Evolutionary conservation across 2,888 invertebrate species (phyloP).

Genomic region (Aporophyla lueneburgensis): DNA sequence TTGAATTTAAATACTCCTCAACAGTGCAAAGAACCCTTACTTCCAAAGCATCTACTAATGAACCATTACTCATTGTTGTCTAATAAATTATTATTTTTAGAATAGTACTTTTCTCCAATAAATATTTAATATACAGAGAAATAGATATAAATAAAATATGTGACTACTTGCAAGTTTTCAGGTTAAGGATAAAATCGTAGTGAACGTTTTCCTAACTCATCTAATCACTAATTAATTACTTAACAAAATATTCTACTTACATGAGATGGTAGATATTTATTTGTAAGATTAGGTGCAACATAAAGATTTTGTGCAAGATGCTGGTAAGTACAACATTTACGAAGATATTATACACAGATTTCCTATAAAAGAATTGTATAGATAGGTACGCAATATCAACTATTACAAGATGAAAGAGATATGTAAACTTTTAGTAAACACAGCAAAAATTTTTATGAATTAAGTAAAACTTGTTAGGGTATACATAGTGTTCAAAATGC

Average conservation of each 20-base stretch:
- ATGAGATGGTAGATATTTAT: conserved; percentile 47
- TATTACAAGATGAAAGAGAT: conserved; percentile 39
- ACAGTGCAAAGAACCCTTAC: conserved; percentile 68
- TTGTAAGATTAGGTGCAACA: conserved; percentile 57
- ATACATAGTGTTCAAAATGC: background rate
- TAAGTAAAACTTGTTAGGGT: background rate
- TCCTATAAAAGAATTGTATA: conserved; percentile 31
- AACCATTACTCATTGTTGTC: conserved; percentile 59
- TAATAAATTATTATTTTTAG: conserved; percentile 50
- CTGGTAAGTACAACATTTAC: conserved; percentile 39
- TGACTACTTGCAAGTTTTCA: conserved; percentile 52
- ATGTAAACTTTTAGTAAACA: conserved; percentile 36
- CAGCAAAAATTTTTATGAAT: conserved; percentile 11
- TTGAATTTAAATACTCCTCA: conserved; percentile 68
- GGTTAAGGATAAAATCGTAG: conserved; percentile 29
- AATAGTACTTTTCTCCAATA: conserved; percentile 47
- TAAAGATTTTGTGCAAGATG: conserved; percentile 54
- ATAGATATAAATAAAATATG: conserved; percentile 48
- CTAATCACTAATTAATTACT: conserved; percentile 52
- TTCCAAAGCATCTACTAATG: conserved; percentile 67
- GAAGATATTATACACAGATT: conserved; percentile 41
- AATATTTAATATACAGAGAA: conserved; percentile 48
- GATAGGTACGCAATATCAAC: conserved; percentile 25
- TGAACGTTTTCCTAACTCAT: conserved; percentile 41
- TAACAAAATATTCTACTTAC: conserved; percentile 58